Conservation (phyloP, 2,888 invertebrate species). For the Cephus sareptanus region DNA sequence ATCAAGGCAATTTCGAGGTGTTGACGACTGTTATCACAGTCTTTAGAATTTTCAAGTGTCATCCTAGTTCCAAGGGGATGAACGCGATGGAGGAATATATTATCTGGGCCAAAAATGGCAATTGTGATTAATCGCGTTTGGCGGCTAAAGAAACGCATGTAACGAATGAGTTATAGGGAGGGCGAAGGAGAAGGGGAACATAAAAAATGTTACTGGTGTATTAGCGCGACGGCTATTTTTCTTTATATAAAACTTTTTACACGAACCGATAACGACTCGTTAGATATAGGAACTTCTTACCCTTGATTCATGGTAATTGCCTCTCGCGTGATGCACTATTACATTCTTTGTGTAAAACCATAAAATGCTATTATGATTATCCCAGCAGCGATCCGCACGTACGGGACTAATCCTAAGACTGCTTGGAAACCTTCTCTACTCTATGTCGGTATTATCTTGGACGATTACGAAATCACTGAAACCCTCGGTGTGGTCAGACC, state of each 20-base stretch:
- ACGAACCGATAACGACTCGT: neutral
- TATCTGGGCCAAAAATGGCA: neutral
- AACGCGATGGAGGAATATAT: neutral
- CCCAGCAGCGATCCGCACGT: neutral
- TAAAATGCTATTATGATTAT: neutral
- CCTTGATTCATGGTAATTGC: neutral
- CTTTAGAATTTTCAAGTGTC: slow-evolving; percentile 16
- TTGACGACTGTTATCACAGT: slow-evolving; percentile 47
- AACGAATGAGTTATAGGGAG: neutral
- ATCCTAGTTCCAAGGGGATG: neutral
- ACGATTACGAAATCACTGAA: neutral
- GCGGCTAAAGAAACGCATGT: neutral
- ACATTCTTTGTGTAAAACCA: neutral
- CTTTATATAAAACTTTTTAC: neutral
- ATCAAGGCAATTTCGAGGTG: slow-evolving; percentile 50
- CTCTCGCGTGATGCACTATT: neutral
- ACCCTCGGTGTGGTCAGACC: neutral
- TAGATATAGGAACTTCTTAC: neutral
- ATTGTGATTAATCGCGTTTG: neutral
- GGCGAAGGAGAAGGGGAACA: neutral
- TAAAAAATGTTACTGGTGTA: neutral
- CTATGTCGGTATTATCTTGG: neutral
- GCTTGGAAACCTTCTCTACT: neutral
- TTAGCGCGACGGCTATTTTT: neutral
- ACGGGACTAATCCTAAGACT: neutral